Conservation (phyloP, 2,113 vertebrate genomes). For the Ardeotis arabs region DNA sequence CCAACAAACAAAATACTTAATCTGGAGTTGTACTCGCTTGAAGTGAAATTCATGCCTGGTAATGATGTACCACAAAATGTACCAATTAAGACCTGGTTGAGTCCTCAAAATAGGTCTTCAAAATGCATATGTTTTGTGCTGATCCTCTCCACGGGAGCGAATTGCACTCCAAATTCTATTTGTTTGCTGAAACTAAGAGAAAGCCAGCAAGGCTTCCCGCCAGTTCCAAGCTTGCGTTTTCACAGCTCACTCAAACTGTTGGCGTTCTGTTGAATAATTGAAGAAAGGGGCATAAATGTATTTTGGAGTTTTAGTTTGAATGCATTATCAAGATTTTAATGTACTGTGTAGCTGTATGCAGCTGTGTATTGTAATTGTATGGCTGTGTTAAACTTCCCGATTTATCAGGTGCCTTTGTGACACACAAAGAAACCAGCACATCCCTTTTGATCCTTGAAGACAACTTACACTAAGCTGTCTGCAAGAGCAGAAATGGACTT, state of each 20-base stretch:
- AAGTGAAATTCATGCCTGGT: background rate
- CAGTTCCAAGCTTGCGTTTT: background rate
- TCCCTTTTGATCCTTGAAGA: background rate
- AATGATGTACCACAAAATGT: background rate
- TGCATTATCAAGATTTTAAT: rapidly evolving
- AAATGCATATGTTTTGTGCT: background rate
- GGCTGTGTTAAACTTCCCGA: background rate
- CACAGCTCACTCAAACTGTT: background rate
- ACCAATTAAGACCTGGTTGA: background rate
- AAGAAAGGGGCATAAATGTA: background rate
- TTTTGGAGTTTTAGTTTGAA: background rate
- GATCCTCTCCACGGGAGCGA: background rate
- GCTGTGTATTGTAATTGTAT: background rate
- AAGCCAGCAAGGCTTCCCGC: background rate
- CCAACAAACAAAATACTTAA: background rate
- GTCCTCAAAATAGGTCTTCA: background rate
- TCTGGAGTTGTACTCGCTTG: background rate
- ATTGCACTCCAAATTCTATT: background rate
- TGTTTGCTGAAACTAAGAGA: background rate
- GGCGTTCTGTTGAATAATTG: background rate
- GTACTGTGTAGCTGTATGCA: background rate
- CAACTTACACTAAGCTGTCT: background rate
- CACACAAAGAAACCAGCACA: background rate
- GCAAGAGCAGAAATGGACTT: background rate
- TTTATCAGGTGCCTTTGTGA: background rate